These are phyloP conservation scores for Taphrorychus bicolor DNA, from an alignment of 2,888 invertebrate species.

Conservation along the genomic window DNA sequence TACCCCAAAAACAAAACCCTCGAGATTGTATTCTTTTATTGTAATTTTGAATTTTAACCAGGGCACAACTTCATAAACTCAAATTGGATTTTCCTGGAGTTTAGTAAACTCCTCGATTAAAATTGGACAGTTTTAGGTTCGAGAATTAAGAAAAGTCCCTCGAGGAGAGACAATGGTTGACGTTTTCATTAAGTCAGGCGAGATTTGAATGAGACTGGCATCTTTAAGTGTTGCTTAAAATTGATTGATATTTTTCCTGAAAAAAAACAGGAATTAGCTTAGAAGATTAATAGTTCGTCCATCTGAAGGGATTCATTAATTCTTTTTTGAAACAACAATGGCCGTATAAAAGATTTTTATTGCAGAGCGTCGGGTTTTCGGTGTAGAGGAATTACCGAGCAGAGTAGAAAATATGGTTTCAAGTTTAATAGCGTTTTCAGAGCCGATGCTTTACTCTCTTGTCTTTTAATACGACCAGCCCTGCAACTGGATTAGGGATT, in stretches of 20 bases:
- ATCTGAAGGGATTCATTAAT: slow-evolving; percentile 15
- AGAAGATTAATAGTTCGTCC: slow-evolving; percentile 18
- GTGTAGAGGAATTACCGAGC: not conserved
- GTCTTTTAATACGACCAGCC: not conserved
- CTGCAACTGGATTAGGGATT: too few relatives aligned
- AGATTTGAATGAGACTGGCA: slow-evolving; percentile 7
- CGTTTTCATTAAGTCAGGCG: slow-evolving; percentile 26
- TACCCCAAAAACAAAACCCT: not conserved
- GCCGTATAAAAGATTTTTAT: not conserved
- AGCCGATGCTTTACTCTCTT: not conserved
- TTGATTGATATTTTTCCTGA: slow-evolving; percentile 25
- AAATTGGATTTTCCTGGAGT: slow-evolving; percentile 9
- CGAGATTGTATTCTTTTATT: not conserved
- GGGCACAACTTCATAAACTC: not conserved
- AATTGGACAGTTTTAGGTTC: slow-evolving; percentile 15
- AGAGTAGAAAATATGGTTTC: not conserved
- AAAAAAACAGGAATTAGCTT: slow-evolving; percentile 22
- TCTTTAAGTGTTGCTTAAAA: slow-evolving; percentile 5
- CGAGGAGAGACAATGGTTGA: slow-evolving; percentile 18
- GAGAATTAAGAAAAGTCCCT: slow-evolving; percentile 13
- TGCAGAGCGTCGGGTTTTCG: not conserved
- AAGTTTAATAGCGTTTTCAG: not conserved
- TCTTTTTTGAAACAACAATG: not conserved
- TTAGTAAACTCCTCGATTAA: slow-evolving; percentile 15
- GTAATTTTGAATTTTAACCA: not conserved